Evolutionary conservation across 37 sponge, comb jelly and placozoan genomes (phyloP).

Genomic region (Theonella swinhoei): DNA sequence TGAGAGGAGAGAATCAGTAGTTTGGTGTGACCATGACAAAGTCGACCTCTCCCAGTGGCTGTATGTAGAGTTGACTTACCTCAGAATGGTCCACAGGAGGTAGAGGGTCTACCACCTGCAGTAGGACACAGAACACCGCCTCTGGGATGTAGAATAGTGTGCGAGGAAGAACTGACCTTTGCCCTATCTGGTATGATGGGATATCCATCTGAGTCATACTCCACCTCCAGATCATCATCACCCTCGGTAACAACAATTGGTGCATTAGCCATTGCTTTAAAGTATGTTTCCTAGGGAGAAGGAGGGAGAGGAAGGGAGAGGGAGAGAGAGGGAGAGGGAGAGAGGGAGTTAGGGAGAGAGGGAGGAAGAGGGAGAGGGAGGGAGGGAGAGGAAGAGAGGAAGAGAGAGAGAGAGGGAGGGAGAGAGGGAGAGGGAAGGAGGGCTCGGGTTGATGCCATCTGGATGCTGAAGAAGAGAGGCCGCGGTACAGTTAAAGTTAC

Average conservation of each 20-base stretch:
- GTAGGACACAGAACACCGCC: not conserved
- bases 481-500: not conserved
- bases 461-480: not conserved
- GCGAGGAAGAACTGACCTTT: slow-evolving; percentile 24
- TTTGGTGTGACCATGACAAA: no score
- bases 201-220: slow-evolving; percentile 96
- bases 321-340: not conserved
- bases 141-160: not conserved
- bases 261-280: slow-evolving; percentile 87
- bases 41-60: no score
- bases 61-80: slow-evolving; percentile 22
- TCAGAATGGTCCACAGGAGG: slow-evolving; percentile 88
- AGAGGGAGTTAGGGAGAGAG: no score
- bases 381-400: no score
- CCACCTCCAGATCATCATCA: slow-evolving; percentile 85
- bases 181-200: slow-evolving; percentile 83
- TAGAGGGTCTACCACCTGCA: slow-evolving; percentile 85
- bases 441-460: no score
- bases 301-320: not conserved
- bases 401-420: no score
- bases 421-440: not conserved
- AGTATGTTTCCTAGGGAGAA: slow-evolving; percentile 78
- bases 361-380: slow-evolving; percentile 27
- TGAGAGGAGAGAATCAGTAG: not conserved
- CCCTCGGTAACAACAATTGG: slow-evolving; percentile 76